Base-by-base conservation (phyloP, 2,888 invertebrate species). In the Yponomeuta evonymella region DNA sequence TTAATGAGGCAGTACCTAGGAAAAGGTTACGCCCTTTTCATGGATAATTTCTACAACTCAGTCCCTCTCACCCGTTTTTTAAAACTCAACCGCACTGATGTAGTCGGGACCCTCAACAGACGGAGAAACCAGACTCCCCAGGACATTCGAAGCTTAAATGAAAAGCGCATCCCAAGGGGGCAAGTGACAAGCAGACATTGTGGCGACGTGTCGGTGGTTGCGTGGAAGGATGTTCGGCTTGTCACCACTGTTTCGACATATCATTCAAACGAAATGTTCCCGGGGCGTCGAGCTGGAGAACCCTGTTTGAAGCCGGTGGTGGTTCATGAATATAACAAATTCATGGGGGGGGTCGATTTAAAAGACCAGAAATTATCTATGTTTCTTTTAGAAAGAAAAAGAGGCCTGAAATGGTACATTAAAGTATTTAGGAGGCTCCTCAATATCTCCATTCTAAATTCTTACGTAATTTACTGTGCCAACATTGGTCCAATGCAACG, bases 221-320 rank as follows among this genome's bases (percentile, higher is more conserved):
- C 70, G 2, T 71, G 70, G 73, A 72, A 71, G 67, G 72, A 72
- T 30, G 70, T 71, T 3, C 70, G 63, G 67, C 68, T 72, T 10
- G 70, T 72, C 63, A 72, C 72, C 65, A 68, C 70, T 70, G 70
- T 72, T 65, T 71, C 71, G 67, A 68, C 72, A 48, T 70, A 72
- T 48, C 70, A 73, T 68, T 67, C 67, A 2, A 67, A 36, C 9
- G 63, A 72, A 12, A 23, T 70, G 3, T 33, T 67, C 8, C 29
- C 9, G 23, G 67, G 69, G 12, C 51, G 48, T 10, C 58, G 72
- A 33, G 67, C 43, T 12, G 70, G 72, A 2, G 15, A 67, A 30
- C 6, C 10, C 15, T 33, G 67, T 11, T 2, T 48, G 29, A 70
- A 70, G 33, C 71, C 71, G n/a, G 66, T 29, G 48, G 71, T 69